Base-by-base conservation (phyloP, 2,113 vertebrate species). In the Lampris incognitus region DNA sequence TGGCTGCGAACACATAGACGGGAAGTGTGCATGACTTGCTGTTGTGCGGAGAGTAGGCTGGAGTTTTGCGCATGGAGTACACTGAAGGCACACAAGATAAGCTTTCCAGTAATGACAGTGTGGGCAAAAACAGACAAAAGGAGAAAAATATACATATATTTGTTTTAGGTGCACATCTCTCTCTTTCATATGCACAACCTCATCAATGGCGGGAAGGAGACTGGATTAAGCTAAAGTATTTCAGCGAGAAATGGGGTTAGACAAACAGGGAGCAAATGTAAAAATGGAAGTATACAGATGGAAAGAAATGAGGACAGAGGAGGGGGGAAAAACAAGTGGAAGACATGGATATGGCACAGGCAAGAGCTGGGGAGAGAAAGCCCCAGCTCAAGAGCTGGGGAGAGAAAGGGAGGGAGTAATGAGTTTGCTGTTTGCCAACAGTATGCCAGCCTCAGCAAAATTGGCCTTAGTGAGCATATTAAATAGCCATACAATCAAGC, bases 401-500 rank as follows among this genome's bases (percentile, higher is more conserved):
- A 63, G 49, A 48, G 69, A 11, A 44, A 5, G 76, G 73, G 54
- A 13, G 52, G 76, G 49, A 49, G 69, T 66, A 62, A 78, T 84
- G 75, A 56, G 64, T 11, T 69, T 52, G 3, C 68, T 0, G 39
- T 40, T 8, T 72, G 44, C 64, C 36, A 44, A 40, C 67, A 13
- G 13, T 57, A 58, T 72, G 65, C 55, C 66, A 72, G 77, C 5
- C 1, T 60, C 36, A 42, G 54, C 39, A 39, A 44, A 4, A 37
- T 57, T 78, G 73, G 44, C 69, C 55, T 74, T 37, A 7, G 40
- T 41, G 64, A 83, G 71, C 72, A 51, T 78, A 64, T 87, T 86
- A 52, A 74, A 84, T 86, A 91, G 84, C 69, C 66, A 39, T 78
- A 82, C 78, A 71, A 85, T 89, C 85, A 85, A 36, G 70, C 71